Base-by-base conservation (phyloP, 2,113 vertebrate species). In the Stigmatopora argus region DNA sequence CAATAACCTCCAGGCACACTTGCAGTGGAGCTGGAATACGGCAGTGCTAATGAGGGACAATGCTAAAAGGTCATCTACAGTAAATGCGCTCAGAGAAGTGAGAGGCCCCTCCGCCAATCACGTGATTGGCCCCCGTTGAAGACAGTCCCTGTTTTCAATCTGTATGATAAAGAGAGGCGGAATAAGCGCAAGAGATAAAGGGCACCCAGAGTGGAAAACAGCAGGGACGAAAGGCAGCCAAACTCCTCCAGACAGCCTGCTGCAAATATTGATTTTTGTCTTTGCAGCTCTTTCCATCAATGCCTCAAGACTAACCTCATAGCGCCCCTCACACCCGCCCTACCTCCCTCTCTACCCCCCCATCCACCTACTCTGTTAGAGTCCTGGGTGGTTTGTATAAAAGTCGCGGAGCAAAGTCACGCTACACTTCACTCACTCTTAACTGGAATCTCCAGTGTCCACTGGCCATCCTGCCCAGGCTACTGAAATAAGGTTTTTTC, bases 211-310 rank as follows among this genome's bases (percentile, higher is more conserved):
- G 76, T 64, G n/a, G 59, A 78, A 78, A 81, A 78, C 74, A 78
- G 73, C 49, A 41, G 63, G 53, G 63, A 70, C 65, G 56, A 76
- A 68, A 66, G 66, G 71, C 69, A 77, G 72, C 77, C 67, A 69
- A 75, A 76, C 82, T 80, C 73, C 70, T 69, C 74, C 60, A 87
- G 78, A 87, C 80, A 81, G 77, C 73, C n/a, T 51, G 79, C 72
- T 76, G 77, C 83, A 86, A 87, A 87, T 88, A 87, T 89, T 78
- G 84, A 86, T 88, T 86, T 85, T 72, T 79, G 65, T 77, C 82
- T 83, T 78, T 74, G 67, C 73, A 74, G 77, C 65, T 69, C 73
- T 75, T 79, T 79, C 76, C 70, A 85, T 86, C 85, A 72, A 63
- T 78, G 74, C 78, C 69, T 82, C 80, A 85, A 80, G n/a, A 69